These are phyloP conservation scores for Cricetomys ansorgei DNA, from an alignment of 2,113 vertebrate species.

Conservation along the genomic window DNA sequence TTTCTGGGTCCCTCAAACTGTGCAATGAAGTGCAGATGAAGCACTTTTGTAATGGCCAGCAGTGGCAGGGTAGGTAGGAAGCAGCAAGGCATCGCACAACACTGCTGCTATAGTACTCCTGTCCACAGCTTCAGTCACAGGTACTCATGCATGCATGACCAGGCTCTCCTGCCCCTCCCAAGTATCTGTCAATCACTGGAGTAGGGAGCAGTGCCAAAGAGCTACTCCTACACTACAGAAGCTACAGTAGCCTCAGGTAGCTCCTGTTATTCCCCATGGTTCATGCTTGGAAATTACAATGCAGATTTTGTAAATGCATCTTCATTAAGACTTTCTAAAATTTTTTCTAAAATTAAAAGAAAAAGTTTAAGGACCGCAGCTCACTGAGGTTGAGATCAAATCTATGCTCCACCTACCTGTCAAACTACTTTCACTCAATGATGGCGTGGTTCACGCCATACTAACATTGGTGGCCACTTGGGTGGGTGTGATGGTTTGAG, in stretches of 20 bases:
- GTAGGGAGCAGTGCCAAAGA: neutral
- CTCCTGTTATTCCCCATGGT: neutral
- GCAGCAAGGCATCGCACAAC: neutral
- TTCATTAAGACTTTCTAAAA: neutral
- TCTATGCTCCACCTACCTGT: neutral
- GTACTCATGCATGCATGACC: rapidly evolving
- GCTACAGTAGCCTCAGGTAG: rapidly evolving
- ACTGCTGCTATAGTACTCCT: neutral
- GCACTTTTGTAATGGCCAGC: neutral
- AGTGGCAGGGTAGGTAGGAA: neutral
- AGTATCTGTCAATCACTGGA: rapidly evolving
- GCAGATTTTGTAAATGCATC: neutral
- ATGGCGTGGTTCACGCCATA: neutral
- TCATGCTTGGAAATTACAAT: neutral
- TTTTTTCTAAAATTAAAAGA: conserved; percentile 5
- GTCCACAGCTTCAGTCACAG: neutral
- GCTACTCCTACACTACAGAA: rapidly evolving
- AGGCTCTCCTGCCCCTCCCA: neutral
- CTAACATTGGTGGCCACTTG: rapidly evolving
- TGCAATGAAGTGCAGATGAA: neutral
- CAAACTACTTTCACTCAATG: neutral
- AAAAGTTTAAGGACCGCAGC: neutral
- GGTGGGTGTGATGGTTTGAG: neutral
- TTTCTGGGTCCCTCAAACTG: neutral
- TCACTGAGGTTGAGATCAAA: neutral